Percentiles rank a stretch among this genome's conserved stretches.
phyloP scores from a whole-genome alignment of 2,888 invertebrate genomes.

The Chloroclysta siterata region DNA sequence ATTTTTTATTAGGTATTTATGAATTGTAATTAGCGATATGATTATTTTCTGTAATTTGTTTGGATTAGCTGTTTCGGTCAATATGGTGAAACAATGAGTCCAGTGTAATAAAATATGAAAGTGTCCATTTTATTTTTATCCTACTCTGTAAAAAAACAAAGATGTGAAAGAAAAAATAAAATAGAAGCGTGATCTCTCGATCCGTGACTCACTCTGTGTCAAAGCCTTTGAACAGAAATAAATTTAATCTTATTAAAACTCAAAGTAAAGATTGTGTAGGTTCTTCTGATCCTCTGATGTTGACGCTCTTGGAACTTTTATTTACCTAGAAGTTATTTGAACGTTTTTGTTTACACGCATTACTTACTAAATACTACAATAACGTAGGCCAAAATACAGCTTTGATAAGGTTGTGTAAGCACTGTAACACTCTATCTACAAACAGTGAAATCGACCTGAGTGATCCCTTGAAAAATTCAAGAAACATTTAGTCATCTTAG shows the following conservation, averaged over 20 bases:
- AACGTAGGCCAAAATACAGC: too few relatives aligned
- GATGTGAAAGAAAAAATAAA: slow-evolving; percentile 1
- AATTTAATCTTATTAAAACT: slow-evolving; percentile 61
- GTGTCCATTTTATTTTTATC: not conserved
- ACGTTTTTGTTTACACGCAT: not conserved
- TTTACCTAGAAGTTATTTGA: slow-evolving; percentile 19
- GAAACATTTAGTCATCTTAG: too few relatives aligned
- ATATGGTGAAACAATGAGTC: not conserved
- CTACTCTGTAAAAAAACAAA: slow-evolving; percentile 6
- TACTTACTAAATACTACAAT: not conserved
- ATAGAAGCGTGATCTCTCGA: slow-evolving; percentile 31
- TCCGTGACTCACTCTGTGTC: slow-evolving; percentile 47
- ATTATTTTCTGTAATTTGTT: too few relatives aligned
- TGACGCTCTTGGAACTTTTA: slow-evolving; percentile 36
- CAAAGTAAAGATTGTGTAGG: slow-evolving; percentile 48
- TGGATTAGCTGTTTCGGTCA: not conserved
- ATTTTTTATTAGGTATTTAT: too few relatives aligned
- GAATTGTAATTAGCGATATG: too few relatives aligned
- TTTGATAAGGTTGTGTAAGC: too few relatives aligned
- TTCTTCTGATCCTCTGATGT: slow-evolving; percentile 42
- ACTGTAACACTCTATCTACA: too few relatives aligned
- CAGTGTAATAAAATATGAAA: not conserved
- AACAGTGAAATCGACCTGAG: too few relatives aligned
- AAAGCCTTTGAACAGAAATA: slow-evolving; percentile 47
- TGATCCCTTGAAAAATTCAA: too few relatives aligned